A percentile compares a stretch with the other conserved stretches of the same genome.
These are phyloP conservation scores for Nycticryphes semicollaris DNA, from an alignment of 2,113 vertebrate species.

Conservation along the genomic window DNA sequence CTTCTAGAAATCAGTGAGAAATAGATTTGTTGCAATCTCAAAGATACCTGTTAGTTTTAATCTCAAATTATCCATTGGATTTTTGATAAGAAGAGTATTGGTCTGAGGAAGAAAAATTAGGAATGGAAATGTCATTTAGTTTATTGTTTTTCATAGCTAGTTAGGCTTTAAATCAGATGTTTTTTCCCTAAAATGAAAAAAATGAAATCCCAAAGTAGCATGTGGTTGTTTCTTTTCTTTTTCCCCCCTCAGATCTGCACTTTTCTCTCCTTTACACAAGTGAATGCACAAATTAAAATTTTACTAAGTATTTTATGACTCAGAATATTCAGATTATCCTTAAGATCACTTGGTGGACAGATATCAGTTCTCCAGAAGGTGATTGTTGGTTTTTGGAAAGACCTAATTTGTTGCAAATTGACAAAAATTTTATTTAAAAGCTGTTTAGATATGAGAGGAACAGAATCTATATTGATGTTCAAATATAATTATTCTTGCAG, in stretches of 20 bases:
- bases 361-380: neutral
- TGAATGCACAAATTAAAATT: neutral
- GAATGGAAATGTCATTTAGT: neutral
- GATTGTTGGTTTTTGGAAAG: neutral
- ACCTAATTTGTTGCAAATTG: neutral
- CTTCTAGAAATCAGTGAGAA: neutral
- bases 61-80: neutral
- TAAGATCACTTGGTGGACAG: neutral
- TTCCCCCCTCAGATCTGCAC: neutral
- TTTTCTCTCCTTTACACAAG: neutral
- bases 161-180: neutral
- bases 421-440: neutral
- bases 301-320: neutral
- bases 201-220: neutral
- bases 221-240: neutral
- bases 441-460: neutral
- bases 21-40: neutral
- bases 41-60: neutral
- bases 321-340: neutral
- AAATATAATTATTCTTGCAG: neutral
- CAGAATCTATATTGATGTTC: neutral
- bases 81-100: neutral
- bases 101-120: neutral
- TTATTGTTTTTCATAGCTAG: neutral
- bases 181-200: neutral